These are phyloP conservation scores for Cricetomys ansorgei DNA, from an alignment of 2,113 vertebrate species.

Conservation along the genomic window DNA sequence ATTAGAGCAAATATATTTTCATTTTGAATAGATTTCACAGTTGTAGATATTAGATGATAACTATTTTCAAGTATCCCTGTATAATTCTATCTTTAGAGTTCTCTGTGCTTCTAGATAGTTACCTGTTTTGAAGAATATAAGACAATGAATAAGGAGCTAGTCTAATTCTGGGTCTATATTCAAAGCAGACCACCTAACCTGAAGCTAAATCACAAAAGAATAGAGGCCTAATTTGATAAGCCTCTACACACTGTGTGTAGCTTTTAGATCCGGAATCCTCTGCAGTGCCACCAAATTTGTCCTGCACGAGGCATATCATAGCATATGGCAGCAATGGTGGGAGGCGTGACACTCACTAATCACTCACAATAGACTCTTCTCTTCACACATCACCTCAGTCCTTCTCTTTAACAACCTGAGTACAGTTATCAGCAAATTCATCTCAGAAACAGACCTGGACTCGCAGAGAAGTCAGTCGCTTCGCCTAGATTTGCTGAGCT, in stretches of 20 bases:
- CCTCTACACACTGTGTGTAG: background rate
- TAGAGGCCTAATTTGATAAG: background rate
- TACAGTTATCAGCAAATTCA: background rate
- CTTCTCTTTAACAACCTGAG: background rate
- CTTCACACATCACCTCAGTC: background rate
- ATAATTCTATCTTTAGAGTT: background rate
- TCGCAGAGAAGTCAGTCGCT: background rate
- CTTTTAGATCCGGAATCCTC: no score
- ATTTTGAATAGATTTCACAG: background rate
- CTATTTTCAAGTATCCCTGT: background rate
- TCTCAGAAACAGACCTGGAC: conserved; percentile 11
- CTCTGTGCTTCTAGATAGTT: background rate
- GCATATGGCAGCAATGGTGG: background rate
- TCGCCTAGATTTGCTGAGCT: conserved; percentile 1
- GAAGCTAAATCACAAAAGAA: conserved; percentile 24
- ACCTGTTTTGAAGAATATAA: background rate
- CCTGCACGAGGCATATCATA: no score
- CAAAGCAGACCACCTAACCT: background rate
- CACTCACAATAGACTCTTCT: background rate
- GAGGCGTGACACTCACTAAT: conserved; percentile 4
- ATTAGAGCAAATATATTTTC: conserved; percentile 9
- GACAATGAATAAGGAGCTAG: conserved; percentile 28
- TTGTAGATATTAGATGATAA: conserved; percentile 11
- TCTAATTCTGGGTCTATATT: background rate
- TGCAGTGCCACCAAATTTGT: background rate